Evolutionary conservation across 2,797 vertebrate species (phyloP), one percentile per base, ranked within the genome.

Genomic region (Alca torda): DNA sequence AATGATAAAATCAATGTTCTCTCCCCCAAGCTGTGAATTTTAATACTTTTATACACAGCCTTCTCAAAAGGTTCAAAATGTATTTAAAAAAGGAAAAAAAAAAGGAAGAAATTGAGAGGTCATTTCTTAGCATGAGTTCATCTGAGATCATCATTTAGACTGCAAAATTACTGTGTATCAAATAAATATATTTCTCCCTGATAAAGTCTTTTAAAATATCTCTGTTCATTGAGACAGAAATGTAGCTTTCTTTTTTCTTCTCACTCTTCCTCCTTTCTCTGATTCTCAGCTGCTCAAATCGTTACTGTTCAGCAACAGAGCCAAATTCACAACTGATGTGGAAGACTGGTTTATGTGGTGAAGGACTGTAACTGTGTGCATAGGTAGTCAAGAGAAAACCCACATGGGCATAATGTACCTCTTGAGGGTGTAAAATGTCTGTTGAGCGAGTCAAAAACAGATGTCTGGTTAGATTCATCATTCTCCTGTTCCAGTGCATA

Each of bases 1-100:
- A 89, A 86, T 39, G 1, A 67, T 64, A 94, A 95, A 96, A 92
- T 78, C 75, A 87, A n/a, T 85, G 41, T 83, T 94, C 57, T 87
- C 61, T 95, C 46, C 65, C 46, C 17, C 37, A 78, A 81, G 81
- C 43, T 82, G 51, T 67, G 74, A 91, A 56, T 88, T 92, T 93
- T 43, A 82, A 63, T 72, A 69, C 17, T 59, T 92, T 51, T 76
- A 77, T 28, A 81, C 2, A 67, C 3, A 76, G 65, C 8, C 28
- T 86, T 86, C 80, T 88, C 30, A 81, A 86, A 78, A 90, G 21
- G 21, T 78, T 90, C 50, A 41, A 90, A 88, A 75, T 12, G 4
- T 46, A 65, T 64, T 88, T 84, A 2, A 16, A 73, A 76, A 68
- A 56, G 39, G 30, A 10, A 45, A 37, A n/a, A 30, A 5, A 39